Evolutionary conservation across 2,113 vertebrate species (phyloP).

Genomic region (Erythrocebus patas): DNA sequence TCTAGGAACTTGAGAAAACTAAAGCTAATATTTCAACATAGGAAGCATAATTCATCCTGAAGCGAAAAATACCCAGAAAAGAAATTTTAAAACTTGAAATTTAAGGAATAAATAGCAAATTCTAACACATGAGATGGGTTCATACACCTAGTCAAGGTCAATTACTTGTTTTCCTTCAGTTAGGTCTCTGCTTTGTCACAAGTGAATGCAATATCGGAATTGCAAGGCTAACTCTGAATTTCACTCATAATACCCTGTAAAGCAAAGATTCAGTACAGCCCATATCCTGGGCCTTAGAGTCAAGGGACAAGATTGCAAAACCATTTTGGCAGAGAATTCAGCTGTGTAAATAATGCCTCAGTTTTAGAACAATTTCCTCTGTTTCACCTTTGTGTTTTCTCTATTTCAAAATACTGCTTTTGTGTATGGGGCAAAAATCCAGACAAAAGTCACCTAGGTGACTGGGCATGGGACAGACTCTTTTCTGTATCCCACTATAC

Average conservation of each 20-base stretch:
- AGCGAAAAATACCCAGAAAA: not conserved
- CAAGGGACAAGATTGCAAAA: conserved; percentile 3
- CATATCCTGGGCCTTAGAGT: not conserved
- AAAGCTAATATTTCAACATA: not conserved
- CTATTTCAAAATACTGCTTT: conserved; percentile 29
- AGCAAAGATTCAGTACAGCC: not conserved
- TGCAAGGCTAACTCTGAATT: not conserved
- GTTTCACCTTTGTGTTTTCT: not conserved
- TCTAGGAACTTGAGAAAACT: not conserved
- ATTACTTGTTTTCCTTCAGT: not conserved
- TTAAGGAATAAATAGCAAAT: conserved; percentile 33
- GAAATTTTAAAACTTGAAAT: conserved; percentile 29
- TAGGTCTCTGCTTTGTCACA: not conserved
- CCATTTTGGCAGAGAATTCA: conserved; percentile 36
- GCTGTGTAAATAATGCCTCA: not conserved
- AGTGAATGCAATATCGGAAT: not conserved
- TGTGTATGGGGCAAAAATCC: not conserved
- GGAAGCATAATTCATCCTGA: not conserved
- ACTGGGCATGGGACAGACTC: not conserved
- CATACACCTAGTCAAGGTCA: not conserved
- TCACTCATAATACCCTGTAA: not conserved
- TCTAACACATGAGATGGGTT: not conserved
- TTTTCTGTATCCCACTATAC: not conserved
- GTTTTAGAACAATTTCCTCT: conserved; percentile 19
- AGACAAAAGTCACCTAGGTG: conserved; percentile 11